A percentile compares a stretch with the other conserved stretches of the same genome.
phyloP scores from a whole-genome alignment of 2,888 invertebrate genomes.

The Rhagium mordax region DNA sequence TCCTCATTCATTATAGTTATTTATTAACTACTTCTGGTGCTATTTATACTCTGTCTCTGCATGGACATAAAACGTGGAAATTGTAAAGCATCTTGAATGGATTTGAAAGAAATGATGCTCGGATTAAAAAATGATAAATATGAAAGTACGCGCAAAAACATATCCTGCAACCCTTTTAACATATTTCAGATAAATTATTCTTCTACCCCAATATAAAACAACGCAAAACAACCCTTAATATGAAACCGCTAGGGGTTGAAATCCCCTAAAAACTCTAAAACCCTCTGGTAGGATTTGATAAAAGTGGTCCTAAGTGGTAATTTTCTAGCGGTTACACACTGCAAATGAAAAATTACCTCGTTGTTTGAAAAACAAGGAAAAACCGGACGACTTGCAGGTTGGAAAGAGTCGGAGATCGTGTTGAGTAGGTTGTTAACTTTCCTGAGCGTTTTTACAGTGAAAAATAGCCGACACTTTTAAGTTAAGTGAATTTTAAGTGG shows the following conservation, averaged over 20 bases:
- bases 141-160: constrained; percentile 45
- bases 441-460: constrained; percentile 58
- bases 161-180: constrained; percentile 57
- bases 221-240: constrained; percentile 48
- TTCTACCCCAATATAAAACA: constrained; percentile 42
- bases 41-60: too few species aligned
- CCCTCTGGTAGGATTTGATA: constrained; percentile 61
- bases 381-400: constrained; percentile 37
- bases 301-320: constrained; percentile 66
- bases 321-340: constrained; percentile 65
- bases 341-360: constrained; percentile 64
- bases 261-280: constrained; percentile 46
- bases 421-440: constrained; percentile 52
- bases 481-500: constrained; percentile 68
- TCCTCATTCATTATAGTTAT: too few species aligned
- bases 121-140: constrained; percentile 32
- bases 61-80: too few species aligned
- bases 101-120: too few species aligned
- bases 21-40: too few species aligned
- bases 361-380: constrained; percentile 52
- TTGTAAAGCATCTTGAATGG: too few species aligned
- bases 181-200: constrained; percentile 62
- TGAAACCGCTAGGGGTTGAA: constrained; percentile 44
- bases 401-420: constrained; percentile 45
- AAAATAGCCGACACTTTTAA: constrained; percentile 67